A percentile compares a stretch with the other conserved stretches of the same genome.
Conservation (phyloP, 2,888 invertebrate genomes). For the Cordilura impudica region DNA sequence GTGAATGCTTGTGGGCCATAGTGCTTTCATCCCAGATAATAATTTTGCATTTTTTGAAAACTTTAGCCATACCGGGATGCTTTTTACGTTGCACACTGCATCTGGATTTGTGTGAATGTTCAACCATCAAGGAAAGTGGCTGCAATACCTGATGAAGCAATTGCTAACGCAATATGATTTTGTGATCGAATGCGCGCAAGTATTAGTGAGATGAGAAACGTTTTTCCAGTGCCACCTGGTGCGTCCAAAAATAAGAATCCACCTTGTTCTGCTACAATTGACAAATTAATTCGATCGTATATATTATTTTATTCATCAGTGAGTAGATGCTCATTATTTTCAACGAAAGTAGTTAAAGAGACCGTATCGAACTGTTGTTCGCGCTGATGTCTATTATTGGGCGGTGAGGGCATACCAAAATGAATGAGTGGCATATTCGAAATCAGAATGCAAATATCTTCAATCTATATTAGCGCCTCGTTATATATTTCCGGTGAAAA, state of each 20-base stretch:
- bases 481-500: slow-evolving; percentile 18
- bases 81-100: slow-evolving; percentile 10
- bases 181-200: too few relatives aligned
- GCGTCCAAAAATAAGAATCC: not conserved
- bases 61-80: slow-evolving; percentile 14
- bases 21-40: too few relatives aligned
- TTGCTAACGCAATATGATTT: too few relatives aligned
- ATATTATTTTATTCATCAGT: slow-evolving; percentile 29
- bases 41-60: slow-evolving; percentile 7
- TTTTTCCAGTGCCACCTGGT: too few relatives aligned
- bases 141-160: too few relatives aligned
- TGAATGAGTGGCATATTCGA: slow-evolving; percentile 32
- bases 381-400: slow-evolving; percentile 27
- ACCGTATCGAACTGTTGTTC: slow-evolving; percentile 28
- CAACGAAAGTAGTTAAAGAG: slow-evolving; percentile 21
- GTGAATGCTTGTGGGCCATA: too few relatives aligned
- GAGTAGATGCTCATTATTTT: slow-evolving; percentile 27
- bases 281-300: slow-evolving; percentile 19
- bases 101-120: not conserved
- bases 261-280: not conserved
- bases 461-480: not conserved
- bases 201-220: too few relatives aligned
- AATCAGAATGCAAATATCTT: slow-evolving; percentile 22
- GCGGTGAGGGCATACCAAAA: slow-evolving; percentile 45
- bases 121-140: too few relatives aligned